Conservation (phyloP, 2,113 vertebrate species). For the Heterotilapia buettikoferi region DNA sequence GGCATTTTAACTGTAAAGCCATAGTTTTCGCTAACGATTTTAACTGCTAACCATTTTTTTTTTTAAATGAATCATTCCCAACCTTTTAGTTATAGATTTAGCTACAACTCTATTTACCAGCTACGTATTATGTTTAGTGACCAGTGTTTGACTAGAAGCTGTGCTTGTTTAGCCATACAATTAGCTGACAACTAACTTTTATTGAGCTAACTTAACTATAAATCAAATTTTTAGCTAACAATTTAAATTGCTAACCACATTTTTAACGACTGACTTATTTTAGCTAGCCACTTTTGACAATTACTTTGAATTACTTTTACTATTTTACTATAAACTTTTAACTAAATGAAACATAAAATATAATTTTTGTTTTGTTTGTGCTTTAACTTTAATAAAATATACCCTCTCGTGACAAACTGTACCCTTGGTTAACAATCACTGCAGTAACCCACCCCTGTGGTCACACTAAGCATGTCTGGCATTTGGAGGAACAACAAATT, state of each 20-base stretch:
- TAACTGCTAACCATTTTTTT: not conserved
- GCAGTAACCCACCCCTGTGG: constrained; percentile 18
- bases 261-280: not conserved
- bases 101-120: not conserved
- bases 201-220: not conserved
- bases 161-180: not conserved
- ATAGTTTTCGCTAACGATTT: not conserved
- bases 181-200: not conserved
- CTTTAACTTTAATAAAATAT: not conserved
- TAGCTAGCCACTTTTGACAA: not conserved
- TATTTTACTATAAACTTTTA: not conserved
- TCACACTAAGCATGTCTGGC: constrained; percentile 37
- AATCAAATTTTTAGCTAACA: not conserved
- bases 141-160: not conserved
- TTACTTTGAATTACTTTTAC: not conserved
- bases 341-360: not conserved
- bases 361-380: not conserved
- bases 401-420: not conserved
- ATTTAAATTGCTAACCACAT: not conserved
- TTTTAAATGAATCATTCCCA: not conserved
- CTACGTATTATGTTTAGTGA: not conserved
- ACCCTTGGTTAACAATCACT: not conserved
- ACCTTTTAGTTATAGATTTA: not conserved
- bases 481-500: not conserved
- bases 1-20: not conserved